phyloP scores from a whole-genome alignment of 2,113 vertebrate species.

The Seriola aureovittata region DNA sequence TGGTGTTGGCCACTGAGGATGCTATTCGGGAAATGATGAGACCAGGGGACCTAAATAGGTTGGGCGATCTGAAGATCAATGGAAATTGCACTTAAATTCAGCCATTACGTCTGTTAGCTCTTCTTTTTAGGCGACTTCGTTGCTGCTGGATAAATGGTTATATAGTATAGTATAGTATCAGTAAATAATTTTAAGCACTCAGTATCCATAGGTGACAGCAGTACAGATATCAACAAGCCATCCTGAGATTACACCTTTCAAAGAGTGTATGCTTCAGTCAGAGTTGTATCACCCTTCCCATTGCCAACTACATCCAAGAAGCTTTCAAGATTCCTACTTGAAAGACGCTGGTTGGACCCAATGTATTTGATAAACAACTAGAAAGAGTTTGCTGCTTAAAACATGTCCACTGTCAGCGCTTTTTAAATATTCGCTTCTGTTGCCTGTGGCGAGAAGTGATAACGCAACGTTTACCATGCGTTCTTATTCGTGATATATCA shows the following conservation, averaged over 20 bases:
- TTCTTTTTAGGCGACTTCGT: conserved; percentile 33
- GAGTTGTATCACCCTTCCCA: conserved; percentile 19
- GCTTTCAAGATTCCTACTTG: conserved; percentile 44
- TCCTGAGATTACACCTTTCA: conserved; percentile 46
- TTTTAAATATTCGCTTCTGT: conserved; percentile 39
- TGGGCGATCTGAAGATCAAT: conserved; percentile 40
- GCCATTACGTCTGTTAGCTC: conserved; percentile 46
- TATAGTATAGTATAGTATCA: conserved; percentile 49
- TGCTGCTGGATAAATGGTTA: conserved; percentile 41
- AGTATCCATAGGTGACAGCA: conserved; percentile 24
- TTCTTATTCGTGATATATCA: conserved; percentile 4
- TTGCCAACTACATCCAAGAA: conserved; percentile 38
- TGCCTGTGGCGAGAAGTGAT: conserved; percentile 29
- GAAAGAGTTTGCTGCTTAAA: conserved; percentile 37
- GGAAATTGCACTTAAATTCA: conserved; percentile 55
- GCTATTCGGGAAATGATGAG: conserved; percentile 70
- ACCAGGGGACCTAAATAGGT: conserved; percentile 49
- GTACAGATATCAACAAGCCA: conserved; percentile 51
- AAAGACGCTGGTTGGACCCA: conserved; percentile 41
- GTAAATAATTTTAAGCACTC: conserved; percentile 40
- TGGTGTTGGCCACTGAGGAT: conserved; percentile 55
- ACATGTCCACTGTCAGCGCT: conserved; percentile 41
- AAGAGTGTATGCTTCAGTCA: conserved; percentile 45
- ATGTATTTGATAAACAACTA: conserved; percentile 35
- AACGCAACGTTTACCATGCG: conserved; percentile 20